A percentile compares a stretch with the other conserved stretches of the same genome.
phyloP scores from a whole-genome alignment of 2,888 invertebrate genomes.

The Heliconius ismenius region DNA sequence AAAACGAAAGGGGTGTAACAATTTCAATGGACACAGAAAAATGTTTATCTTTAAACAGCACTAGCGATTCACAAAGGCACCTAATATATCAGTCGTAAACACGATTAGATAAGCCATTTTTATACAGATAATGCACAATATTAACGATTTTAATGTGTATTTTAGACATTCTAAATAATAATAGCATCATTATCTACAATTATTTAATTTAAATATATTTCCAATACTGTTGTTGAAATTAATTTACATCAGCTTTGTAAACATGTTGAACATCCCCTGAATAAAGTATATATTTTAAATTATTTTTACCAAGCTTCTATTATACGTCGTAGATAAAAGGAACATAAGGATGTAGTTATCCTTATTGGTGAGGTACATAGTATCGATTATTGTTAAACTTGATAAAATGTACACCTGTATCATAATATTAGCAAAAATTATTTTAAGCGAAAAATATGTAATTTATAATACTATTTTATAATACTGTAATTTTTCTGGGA shows the following conservation, averaged over 20 bases:
- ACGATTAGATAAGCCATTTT: slow-evolving; percentile 48
- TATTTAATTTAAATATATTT: not conserved
- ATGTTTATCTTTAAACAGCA: slow-evolving; percentile 37
- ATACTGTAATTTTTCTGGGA: no score
- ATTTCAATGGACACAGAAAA: slow-evolving; percentile 27
- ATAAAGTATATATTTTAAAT: not conserved
- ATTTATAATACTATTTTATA: not conserved
- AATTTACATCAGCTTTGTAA: not conserved
- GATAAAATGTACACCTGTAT: not conserved
- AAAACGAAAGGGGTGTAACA: slow-evolving; percentile 20
- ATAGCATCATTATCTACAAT: not conserved
- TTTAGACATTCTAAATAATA: not conserved
- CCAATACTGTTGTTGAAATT: not conserved
- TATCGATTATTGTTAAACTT: not conserved
- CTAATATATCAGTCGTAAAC: slow-evolving; percentile 41
- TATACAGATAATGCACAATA: slow-evolving; percentile 18
- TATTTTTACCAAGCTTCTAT: not conserved
- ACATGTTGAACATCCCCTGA: not conserved
- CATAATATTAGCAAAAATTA: not conserved
- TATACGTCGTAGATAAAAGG: not conserved
- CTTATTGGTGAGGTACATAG: no score
- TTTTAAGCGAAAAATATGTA: not conserved
- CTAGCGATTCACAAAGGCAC: slow-evolving; percentile 34
- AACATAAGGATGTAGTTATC: no score
- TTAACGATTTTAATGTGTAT: not conserved